Evolutionary conservation across 2,113 vertebrate species (phyloP), one percentile per base, ranked within the genome.

Genomic region (Cygnus buccinator): DNA sequence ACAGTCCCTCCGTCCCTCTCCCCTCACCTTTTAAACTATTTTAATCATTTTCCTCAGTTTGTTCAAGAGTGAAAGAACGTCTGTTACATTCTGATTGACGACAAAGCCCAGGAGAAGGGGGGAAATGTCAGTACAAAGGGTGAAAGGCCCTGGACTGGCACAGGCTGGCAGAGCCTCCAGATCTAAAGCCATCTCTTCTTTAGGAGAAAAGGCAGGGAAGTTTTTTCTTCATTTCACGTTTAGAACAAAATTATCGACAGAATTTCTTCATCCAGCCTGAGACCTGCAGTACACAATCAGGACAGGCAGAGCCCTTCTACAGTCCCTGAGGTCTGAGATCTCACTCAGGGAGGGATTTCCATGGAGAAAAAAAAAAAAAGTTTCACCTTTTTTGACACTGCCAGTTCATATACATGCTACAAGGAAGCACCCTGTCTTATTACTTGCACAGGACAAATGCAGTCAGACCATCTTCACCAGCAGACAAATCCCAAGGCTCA

Each of bases 361-460:
- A 46, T 17, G 19, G 29, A 41, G 20, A 21, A n/a, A 11, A n/a
- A 11, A 48, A 19, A n/a, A 11, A 26, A 29, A 41, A 26, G 50
- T 35, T 52, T 33, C 12, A 29, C 21, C 8, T 8, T 6, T 28
- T 37, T 11, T 25, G 59, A 20, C 14, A 55, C 39, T 2, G 26
- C 62, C 1, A 0, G 13, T 33, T 39, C 87, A 35, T 65, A 84
- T 73, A 50, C 80, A 39, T 43, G 50, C 41, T 37, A 20, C 59
- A 54, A 19, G 29, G 67, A 2, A 68, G 50, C 55, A 44, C 57
- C 28, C 19, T 7, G 8, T 18, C 37, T 26, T 52, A 46, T 41
- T 3, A 5, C 25, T 35, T 13, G 0, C 31, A 3, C 0, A 10
- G 50, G 11, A 16, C 35, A 25, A 46, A 17, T 46, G 37, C 54